A percentile compares a stretch with the other conserved stretches of the same genome.
These are phyloP conservation scores for Malachius bipustulatus DNA, from an alignment of 2,888 invertebrate genomes.

Conservation along the genomic window DNA sequence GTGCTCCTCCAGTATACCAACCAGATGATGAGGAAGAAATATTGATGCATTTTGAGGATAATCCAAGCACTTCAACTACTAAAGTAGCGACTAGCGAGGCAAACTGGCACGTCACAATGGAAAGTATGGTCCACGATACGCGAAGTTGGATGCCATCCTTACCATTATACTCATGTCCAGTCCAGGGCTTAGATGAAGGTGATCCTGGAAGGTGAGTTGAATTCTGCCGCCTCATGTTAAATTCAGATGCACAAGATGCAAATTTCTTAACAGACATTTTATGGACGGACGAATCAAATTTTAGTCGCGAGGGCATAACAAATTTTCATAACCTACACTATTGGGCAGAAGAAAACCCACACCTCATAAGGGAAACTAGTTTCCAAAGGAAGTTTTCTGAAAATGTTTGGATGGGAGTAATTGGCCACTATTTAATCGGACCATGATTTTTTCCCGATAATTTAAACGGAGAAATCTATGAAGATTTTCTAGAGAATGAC, in stretches of 20 bases:
- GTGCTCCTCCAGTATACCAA: too few relatives aligned
- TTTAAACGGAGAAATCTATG: conserved; percentile 7
- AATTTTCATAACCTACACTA: conserved; percentile 12
- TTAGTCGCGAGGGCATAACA: conserved; percentile 10
- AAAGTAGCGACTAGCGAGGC: conserved; percentile 2
- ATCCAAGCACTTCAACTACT: background rate
- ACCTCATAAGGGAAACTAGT: conserved; percentile 4
- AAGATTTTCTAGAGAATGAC: background rate
- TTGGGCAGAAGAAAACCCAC: conserved; percentile 10
- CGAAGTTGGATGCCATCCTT: background rate
- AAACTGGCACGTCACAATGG: conserved; percentile 1
- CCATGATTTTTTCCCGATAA: conserved; percentile 8
- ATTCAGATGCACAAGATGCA: background rate
- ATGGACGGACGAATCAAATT: conserved; percentile 12
- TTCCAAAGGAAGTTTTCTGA: conserved; percentile 6
- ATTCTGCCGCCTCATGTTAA: background rate
- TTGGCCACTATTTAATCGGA: conserved; percentile 10
- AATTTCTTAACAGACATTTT: conserved; percentile 2
- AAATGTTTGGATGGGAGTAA: conserved; percentile 10
- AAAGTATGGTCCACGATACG: background rate
- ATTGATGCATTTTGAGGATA: background rate
- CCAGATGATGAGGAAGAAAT: too few relatives aligned
- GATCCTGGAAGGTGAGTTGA: background rate
- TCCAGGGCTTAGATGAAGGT: conserved; percentile 2
- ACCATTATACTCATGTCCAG: background rate